Percentiles rank a stretch among this genome's conserved stretches.
These are phyloP conservation scores for Aleiodes sp. DNA, from an alignment of 1,140 invertebrate species.

Conservation along the genomic window DNA sequence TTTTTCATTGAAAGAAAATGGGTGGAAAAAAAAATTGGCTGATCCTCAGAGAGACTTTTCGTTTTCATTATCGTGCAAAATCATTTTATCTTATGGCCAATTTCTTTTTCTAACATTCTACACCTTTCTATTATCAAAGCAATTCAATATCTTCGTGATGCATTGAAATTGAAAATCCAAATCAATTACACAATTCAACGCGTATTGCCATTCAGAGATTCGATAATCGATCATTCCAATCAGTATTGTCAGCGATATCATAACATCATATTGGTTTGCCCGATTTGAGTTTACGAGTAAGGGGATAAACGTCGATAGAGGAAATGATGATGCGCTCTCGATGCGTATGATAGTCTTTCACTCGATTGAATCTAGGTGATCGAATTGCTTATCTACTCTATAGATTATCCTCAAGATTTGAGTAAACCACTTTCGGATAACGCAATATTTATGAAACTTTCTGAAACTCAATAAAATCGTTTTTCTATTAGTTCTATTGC, in stretches of 20 bases:
- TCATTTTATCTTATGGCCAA: not conserved
- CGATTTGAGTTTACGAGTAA: not conserved
- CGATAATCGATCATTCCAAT: not conserved
- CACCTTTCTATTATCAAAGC: not conserved
- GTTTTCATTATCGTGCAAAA: not conserved
- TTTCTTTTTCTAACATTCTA: not conserved
- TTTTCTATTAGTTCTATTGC: no score
- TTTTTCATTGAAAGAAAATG: not conserved
- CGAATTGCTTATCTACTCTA: constrained; percentile 25
- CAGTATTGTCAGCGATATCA: not conserved
- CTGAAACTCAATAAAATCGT: no score
- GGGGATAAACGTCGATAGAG: not conserved
- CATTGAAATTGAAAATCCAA: not conserved
- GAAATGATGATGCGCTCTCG: constrained; percentile 35
- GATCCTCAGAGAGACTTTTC: not conserved
- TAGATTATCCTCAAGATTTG: not conserved
- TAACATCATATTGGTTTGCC: not conserved
- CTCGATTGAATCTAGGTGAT: constrained; percentile 47
- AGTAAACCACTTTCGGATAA: not conserved
- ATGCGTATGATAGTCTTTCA: constrained; percentile 48
- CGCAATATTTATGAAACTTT: not conserved
- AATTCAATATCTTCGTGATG: not conserved
- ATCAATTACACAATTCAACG: not conserved
- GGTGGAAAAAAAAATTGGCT: not conserved
- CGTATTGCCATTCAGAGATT: not conserved